Conservation (phyloP, 2,797 vertebrate species). For the Falco cherrug region DNA sequence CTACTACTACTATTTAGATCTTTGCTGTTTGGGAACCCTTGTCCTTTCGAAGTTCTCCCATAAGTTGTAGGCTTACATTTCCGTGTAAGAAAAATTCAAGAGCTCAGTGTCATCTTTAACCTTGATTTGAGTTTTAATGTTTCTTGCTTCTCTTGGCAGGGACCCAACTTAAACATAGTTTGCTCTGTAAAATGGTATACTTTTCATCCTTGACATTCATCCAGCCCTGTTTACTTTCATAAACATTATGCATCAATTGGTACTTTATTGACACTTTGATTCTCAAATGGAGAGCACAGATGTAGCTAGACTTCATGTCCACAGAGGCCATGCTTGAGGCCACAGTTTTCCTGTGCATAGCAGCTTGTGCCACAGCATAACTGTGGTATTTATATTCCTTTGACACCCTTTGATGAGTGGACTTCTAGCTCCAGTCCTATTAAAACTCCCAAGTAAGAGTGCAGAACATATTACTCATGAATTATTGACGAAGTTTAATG, state of each 20-base stretch:
- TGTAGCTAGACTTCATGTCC: fast-evolving
- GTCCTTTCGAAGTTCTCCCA: background rate
- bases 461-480: background rate
- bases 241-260: background rate
- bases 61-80: background rate
- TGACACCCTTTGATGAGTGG: background rate
- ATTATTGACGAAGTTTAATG: background rate
- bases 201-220: background rate
- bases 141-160: background rate
- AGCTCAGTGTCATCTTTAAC: background rate
- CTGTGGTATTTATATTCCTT: background rate
- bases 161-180: background rate
- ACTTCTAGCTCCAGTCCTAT: background rate
- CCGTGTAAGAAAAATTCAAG: background rate
- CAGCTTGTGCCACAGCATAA: background rate
- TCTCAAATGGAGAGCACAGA: background rate
- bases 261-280: background rate
- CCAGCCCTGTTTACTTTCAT: background rate
- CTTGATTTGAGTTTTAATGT: background rate
- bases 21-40: background rate
- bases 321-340: background rate
- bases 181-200: background rate
- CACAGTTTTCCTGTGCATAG: background rate
- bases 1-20: background rate
- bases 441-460: background rate